These are phyloP conservation scores for Pterostichus niger DNA, from an alignment of 2,888 invertebrate species.

Conservation along the genomic window DNA sequence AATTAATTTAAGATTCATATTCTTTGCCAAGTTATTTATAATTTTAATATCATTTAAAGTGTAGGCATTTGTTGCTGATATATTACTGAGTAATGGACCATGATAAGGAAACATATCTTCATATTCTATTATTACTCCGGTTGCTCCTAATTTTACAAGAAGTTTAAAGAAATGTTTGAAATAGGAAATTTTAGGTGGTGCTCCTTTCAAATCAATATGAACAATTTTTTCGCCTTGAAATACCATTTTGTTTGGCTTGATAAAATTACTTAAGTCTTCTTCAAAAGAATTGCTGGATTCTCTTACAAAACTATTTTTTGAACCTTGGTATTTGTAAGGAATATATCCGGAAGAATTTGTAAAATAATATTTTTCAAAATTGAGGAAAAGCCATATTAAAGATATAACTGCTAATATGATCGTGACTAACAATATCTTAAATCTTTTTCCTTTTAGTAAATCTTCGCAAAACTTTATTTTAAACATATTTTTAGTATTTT, in stretches of 20 bases:
- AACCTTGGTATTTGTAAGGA: constrained; percentile 33
- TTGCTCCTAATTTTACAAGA: constrained; percentile 84
- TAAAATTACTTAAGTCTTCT: constrained; percentile 55
- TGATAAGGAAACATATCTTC: constrained; percentile 93
- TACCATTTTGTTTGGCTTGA: constrained; percentile 51
- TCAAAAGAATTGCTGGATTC: constrained; percentile 53
- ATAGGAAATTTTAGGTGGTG: constrained; percentile 85
- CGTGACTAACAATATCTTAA: constrained; percentile 19
- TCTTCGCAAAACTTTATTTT: constrained; percentile 21
- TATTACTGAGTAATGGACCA: constrained; percentile 78
- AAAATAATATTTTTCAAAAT: constrained; percentile 33
- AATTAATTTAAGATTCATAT: constrained; percentile 83
- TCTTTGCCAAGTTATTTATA: constrained; percentile 79
- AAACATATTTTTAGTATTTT: neutral
- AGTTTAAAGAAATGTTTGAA: constrained; percentile 82
- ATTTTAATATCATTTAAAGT: constrained; percentile 78
- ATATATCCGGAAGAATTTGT: constrained; percentile 26
- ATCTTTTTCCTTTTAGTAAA: constrained; percentile 14
- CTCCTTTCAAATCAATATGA: constrained; percentile 92
- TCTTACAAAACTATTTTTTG: constrained; percentile 22
- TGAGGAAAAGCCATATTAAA: constrained; percentile 35
- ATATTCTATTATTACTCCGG: constrained; percentile 89
- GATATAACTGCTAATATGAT: constrained; percentile 28
- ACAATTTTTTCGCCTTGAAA: constrained; percentile 81
- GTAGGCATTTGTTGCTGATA: constrained; percentile 85